A percentile compares a stretch with the other conserved stretches of the same genome.
Evolutionary conservation across 2,888 invertebrate species (phyloP).

Genomic region (Athetis lepigone): DNA sequence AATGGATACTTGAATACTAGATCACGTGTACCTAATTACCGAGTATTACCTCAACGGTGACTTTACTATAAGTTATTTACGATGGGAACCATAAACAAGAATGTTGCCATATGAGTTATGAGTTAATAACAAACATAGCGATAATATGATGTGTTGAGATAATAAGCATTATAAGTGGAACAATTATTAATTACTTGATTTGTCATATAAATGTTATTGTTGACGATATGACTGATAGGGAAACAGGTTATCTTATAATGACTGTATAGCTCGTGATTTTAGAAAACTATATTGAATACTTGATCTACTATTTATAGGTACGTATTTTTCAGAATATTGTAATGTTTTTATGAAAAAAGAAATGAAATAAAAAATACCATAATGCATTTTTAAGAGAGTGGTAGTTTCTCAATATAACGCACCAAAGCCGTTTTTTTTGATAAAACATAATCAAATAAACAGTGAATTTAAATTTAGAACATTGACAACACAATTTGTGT

Average conservation of each 20-base stretch:
- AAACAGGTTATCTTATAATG: neutral
- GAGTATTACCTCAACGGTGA: conserved; percentile 57
- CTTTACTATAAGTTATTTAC: conserved; percentile 57
- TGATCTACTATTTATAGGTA: no score
- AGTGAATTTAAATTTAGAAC: no score
- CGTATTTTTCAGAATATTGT: no score
- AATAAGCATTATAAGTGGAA: conserved; percentile 24
- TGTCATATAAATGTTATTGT: conserved; percentile 1
- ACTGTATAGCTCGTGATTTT: neutral
- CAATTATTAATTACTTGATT: conserved; percentile 18
- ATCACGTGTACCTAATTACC: conserved; percentile 53
- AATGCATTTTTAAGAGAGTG: no score
- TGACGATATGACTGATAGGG: conserved; percentile 9
- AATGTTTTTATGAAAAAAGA: no score
- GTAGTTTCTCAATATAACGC: no score
- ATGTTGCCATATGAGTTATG: conserved; percentile 59
- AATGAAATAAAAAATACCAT: no score
- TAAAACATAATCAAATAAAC: no score
- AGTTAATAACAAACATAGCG: conserved; percentile 50
- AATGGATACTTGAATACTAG: conserved; percentile 9
- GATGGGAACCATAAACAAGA: conserved; percentile 62
- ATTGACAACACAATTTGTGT: no score
- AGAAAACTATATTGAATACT: no score
- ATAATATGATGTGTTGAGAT: conserved; percentile 47
- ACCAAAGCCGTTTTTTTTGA: no score